A percentile compares a stretch with the other conserved stretches of the same genome.
These are phyloP conservation scores for Dichetophora obliterata DNA, from an alignment of 2,888 invertebrate genomes.

Conservation along the genomic window DNA sequence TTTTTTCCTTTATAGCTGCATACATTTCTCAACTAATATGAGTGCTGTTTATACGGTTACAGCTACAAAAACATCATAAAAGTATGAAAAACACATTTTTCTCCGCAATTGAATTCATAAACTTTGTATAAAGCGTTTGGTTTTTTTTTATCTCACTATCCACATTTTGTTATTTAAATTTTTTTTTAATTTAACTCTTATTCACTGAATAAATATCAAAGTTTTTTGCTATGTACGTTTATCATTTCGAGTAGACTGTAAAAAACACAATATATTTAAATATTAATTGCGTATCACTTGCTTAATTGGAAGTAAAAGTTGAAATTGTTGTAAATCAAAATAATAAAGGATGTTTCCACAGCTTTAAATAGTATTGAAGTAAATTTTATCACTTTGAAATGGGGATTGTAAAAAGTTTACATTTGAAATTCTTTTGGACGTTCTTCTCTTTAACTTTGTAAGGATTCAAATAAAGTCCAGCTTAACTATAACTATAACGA, in stretches of 20 bases:
- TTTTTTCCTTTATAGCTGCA: not conserved
- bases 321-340: not conserved
- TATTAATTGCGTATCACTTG: not conserved
- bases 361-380: no score
- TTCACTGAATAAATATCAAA: not conserved
- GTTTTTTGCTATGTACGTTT: not conserved
- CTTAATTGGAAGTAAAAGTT: not conserved
- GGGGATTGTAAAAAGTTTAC: no score
- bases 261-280: not conserved
- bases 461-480: no score
- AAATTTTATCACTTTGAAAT: no score
- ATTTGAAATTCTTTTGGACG: no score
- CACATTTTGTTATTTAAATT: not conserved
- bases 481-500: no score
- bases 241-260: no score
- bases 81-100: not conserved
- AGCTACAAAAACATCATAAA: not conserved
- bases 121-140: conserved; percentile 21
- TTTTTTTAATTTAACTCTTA: not conserved
- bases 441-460: no score
- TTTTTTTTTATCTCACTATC: not conserved
- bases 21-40: conserved; percentile 7
- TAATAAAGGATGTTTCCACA: no score
- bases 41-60: not conserved
- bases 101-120: conserved; percentile 24